phyloP scores from a whole-genome alignment of 2,113 vertebrate species.

The Genyomyrus donnyi region DNA sequence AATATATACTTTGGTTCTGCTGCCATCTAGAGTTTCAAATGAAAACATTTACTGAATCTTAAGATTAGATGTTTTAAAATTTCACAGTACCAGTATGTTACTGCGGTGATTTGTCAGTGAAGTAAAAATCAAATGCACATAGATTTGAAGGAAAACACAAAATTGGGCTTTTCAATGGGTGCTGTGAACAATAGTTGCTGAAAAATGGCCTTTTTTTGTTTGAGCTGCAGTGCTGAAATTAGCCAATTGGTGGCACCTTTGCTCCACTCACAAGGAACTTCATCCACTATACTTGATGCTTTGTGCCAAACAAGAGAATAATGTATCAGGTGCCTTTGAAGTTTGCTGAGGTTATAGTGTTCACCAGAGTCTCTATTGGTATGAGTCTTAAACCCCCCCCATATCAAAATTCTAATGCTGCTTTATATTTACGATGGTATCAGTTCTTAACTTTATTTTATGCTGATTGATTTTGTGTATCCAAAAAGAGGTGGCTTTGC shows the following conservation, averaged over 20 bases:
- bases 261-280: not conserved
- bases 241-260: not conserved
- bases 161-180: not conserved
- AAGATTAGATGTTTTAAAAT: not conserved
- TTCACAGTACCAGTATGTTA: not conserved
- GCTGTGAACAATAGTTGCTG: not conserved
- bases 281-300: constrained; percentile 3
- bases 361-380: not conserved
- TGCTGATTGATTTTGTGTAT: not conserved
- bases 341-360: not conserved
- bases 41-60: not conserved
- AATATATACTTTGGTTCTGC: not conserved
- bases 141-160: not conserved
- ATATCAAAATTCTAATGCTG: not conserved
- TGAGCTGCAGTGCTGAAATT: not conserved
- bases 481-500: constrained; percentile 12
- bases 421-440: not conserved
- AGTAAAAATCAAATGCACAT: not conserved
- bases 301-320: not conserved
- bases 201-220: not conserved
- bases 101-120: not conserved
- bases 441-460: not conserved
- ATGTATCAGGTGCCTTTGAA: constrained; percentile 14
- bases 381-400: not conserved
- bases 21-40: not conserved